Evolutionary conservation across 2,888 invertebrate species (phyloP).

Genomic region (Drosophila siamana): DNA sequence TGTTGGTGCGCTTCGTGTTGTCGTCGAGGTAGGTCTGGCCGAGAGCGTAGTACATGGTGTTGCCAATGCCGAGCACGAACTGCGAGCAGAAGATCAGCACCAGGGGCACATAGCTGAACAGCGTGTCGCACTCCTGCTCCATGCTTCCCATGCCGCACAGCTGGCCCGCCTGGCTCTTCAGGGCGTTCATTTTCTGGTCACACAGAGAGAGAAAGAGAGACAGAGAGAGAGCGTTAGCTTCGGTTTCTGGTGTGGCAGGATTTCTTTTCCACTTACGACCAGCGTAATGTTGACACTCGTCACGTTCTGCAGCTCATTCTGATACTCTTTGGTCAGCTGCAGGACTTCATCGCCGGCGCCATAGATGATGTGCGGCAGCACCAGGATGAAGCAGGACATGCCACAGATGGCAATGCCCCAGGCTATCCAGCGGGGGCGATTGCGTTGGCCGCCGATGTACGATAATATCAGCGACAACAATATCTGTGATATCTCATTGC

Average conservation of each 20-base stretch:
- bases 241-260: not conserved
- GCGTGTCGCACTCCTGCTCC: slow-evolving; percentile 85
- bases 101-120: slow-evolving; percentile 86
- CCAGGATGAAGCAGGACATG: slow-evolving; percentile 87
- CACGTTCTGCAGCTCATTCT: slow-evolving; percentile 54
- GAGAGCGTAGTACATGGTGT: slow-evolving; percentile 88
- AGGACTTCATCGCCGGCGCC: slow-evolving; percentile 87
- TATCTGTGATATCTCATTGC: slow-evolving; percentile 90
- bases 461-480: slow-evolving; percentile 88
- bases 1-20: slow-evolving; percentile 88
- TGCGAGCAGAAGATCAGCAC: slow-evolving; percentile 89
- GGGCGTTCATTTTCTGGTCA: slow-evolving; percentile 61
- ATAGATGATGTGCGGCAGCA: slow-evolving; percentile 88
- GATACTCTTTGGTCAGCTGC: slow-evolving; percentile 84
- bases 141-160: slow-evolving; percentile 73
- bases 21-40: slow-evolving; percentile 90
- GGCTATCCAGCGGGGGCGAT: slow-evolving; percentile 89
- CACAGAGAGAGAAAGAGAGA: not conserved
- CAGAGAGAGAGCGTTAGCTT: not conserved
- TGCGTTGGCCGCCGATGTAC: slow-evolving; percentile 89
- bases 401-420: slow-evolving; percentile 88
- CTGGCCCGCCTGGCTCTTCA: slow-evolving; percentile 66
- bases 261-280: slow-evolving; percentile 65
- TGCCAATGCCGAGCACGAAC: slow-evolving; percentile 89
- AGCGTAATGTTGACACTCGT: slow-evolving; percentile 53